Evolutionary conservation across 1,140 invertebrate genomes (phyloP), one percentile per base, ranked within the genome.

Genomic region (Rhyzopertha dominica): DNA sequence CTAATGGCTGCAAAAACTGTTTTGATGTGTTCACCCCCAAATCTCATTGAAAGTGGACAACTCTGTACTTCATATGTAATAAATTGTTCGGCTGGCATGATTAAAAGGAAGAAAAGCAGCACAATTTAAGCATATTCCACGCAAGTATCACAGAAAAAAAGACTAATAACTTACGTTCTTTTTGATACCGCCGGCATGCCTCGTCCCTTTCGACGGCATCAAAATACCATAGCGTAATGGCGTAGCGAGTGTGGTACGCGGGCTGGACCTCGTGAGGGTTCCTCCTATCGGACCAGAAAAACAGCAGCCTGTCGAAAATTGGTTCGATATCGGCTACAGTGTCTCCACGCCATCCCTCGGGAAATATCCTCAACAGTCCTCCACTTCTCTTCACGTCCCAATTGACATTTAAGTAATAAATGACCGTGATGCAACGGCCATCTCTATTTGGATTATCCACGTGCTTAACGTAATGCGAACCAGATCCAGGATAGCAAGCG

Each of bases 261-360:
- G 93, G 92, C 66, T 93, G 85, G 0, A 98, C 95, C 74, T 98
- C 94, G 66, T 98, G 94, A 1, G 95, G 95, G 76, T 97, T 97
- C 53, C 94, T 74, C 50, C 87, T 74, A 64, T 98, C 94, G 2
- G 95, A 98, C 94, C 94, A 98, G 70, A 98, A 98, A 67, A 97
- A 96, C 43, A 97, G 71, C 60, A 97, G 81, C 31, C 95, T 72
- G 67, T 98, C 94, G 68, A 96, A 95, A 26, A 86, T 71, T 0
- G 95, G 95, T 60, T 89, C 90, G 50, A 98, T 94, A 60, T 95
- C 82, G 0, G 93, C 92, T 51, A 65, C 65, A 48, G 62, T 67
- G 47, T 66, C 64, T 50, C 87, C 82, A 9, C 75, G 70, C 69
- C 79, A 79, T 29, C 83, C 85, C 67, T 90, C 85, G 0, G 94